A percentile compares a stretch with the other conserved stretches of the same genome.
Evolutionary conservation across 2,888 invertebrate species (phyloP).

Genomic region (Ethmia dodecea): DNA sequence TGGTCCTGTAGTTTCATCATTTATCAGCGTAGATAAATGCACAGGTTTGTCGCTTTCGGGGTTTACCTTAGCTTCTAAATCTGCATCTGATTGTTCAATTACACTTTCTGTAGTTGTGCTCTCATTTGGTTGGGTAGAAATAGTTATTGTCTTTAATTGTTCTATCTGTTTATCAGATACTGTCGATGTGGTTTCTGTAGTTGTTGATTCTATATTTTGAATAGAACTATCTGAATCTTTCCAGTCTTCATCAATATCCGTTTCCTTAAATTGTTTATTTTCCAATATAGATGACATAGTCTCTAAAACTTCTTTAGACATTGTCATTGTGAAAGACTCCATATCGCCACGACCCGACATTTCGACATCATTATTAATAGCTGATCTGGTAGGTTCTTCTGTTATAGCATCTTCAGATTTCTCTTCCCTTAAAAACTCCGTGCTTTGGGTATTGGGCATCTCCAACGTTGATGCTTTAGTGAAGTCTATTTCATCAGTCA

Average conservation of each 20-base stretch:
- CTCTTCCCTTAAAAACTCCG: conserved; percentile 19
- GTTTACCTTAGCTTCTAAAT: too few species aligned
- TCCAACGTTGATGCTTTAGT: conserved; percentile 37
- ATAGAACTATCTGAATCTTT: conserved; percentile 6
- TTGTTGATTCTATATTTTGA: too few species aligned
- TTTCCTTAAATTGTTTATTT: conserved; percentile 13
- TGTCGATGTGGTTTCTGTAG: neutral
- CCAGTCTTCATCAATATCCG: conserved; percentile 22
- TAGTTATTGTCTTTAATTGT: too few species aligned
- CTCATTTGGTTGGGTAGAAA: too few species aligned
- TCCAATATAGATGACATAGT: conserved; percentile 34
- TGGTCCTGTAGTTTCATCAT: too few species aligned
- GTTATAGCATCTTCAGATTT: conserved; percentile 22
- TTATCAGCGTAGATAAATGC: neutral
- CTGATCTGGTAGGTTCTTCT: conserved; percentile 22
- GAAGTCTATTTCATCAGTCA: conserved; percentile 21
- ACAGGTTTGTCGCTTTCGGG: too few species aligned
- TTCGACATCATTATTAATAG: conserved; percentile 17
- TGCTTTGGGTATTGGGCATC: conserved; percentile 26
- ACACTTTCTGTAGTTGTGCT: neutral
- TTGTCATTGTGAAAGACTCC: conserved; percentile 23
- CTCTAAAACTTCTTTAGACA: conserved; percentile 27
- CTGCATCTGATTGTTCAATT: neutral
- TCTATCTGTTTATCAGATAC: too few species aligned
- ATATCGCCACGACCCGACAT: conserved; percentile 23